Evolutionary conservation across 1,140 invertebrate species (phyloP).

Genomic region (Scaptomyza pallida): DNA sequence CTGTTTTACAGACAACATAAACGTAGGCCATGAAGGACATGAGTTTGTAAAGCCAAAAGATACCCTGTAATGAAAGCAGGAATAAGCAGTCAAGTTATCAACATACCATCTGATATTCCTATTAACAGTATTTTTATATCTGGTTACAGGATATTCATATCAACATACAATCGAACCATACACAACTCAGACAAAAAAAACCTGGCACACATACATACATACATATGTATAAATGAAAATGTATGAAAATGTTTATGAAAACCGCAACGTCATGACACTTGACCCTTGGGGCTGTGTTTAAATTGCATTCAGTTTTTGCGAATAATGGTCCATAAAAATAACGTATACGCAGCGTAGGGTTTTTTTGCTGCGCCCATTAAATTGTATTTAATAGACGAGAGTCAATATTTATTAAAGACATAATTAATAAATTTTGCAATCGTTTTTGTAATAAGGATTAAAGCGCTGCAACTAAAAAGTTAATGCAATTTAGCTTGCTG

Average conservation of each 20-base stretch:
- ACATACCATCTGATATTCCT: no score
- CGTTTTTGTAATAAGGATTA: constrained; percentile 58
- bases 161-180: constrained; percentile 24
- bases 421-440: constrained; percentile 68
- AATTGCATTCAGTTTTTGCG: constrained; percentile 1
- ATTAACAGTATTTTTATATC: no score
- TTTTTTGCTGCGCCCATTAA: constrained; percentile 57
- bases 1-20: neutral
- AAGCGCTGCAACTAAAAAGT: constrained; percentile 57
- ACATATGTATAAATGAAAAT: neutral
- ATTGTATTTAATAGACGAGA: constrained; percentile 68
- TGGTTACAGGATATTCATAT: constrained; percentile 20
- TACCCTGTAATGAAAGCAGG: no score
- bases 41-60: neutral
- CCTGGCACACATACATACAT: neutral
- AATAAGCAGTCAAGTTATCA: no score
- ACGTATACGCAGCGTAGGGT: constrained; percentile 54
- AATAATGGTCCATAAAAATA: constrained; percentile 46
- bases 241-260: constrained; percentile 63
- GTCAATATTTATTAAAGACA: constrained; percentile 77
- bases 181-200: constrained; percentile 5
- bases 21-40: neutral
- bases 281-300: constrained; percentile 15
- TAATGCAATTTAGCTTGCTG: constrained; percentile 66
- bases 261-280: constrained; percentile 17